These are phyloP conservation scores for Picathartes gymnocephalus DNA, from an alignment of 2,113 vertebrate genomes.

Conservation along the genomic window DNA sequence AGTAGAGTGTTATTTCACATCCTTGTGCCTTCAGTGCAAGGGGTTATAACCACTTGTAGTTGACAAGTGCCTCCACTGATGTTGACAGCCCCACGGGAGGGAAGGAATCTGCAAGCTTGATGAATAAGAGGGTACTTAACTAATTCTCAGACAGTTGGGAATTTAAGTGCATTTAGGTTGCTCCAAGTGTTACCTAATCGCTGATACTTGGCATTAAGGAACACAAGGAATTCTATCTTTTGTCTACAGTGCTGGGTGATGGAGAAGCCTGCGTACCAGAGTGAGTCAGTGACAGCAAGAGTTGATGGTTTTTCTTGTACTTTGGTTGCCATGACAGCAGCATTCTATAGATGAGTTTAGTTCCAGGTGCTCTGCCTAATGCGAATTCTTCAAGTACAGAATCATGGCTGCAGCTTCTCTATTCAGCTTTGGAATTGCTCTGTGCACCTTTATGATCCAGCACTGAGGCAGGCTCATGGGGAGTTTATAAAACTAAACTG, in stretches of 20 bases:
- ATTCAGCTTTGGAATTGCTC: not conserved
- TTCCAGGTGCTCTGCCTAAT: constrained; percentile 1
- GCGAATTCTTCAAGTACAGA: not conserved
- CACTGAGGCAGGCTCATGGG: not conserved
- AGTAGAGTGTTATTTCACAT: not conserved
- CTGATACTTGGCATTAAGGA: not conserved
- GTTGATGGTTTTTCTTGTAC: not conserved
- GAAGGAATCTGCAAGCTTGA: not conserved
- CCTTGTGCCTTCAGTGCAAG: not conserved
- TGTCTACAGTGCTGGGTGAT: not conserved
- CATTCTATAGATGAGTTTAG: not conserved
- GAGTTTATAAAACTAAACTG: not conserved
- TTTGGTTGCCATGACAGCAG: constrained; percentile 41
- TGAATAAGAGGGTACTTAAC: not conserved
- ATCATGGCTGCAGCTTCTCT: not conserved
- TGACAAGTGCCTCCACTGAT: not conserved
- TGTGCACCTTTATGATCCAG: not conserved
- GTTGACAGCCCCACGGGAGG: not conserved
- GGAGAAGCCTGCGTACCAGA: not conserved
- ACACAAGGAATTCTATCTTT: not conserved
- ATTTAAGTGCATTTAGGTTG: not conserved
- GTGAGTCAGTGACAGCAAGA: not conserved
- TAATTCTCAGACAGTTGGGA: not conserved
- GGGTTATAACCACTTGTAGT: not conserved
- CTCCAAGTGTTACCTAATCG: not conserved